Evolutionary conservation across 1,140 invertebrate genomes (phyloP), one percentile per base, ranked within the genome.

Genomic region (Condylostylus longicornis): DNA sequence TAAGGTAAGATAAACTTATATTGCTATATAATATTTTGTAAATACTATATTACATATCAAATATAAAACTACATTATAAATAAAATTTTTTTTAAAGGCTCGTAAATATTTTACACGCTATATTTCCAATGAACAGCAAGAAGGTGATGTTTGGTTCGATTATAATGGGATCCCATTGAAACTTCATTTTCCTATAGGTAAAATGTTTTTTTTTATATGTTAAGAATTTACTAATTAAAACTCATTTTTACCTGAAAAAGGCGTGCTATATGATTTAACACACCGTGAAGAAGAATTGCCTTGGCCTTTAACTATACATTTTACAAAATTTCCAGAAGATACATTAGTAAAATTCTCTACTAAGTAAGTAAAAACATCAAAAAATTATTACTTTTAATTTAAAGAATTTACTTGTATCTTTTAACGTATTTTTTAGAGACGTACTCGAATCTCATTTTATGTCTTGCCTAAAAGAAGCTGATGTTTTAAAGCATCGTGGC

Each of bases 391-490:
- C 17, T 9, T 18, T 15, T 9, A 40, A 7, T 13, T 14, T 31
- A 3, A 21, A 38, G 14, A 38, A 33, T n/a, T 33, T 17, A 25
- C 14, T 40, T 27, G 15, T 10, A 17, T 33, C 15, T 4, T 21
- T 33, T 13, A 28, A 3, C 2, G 10, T 13, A 7, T 44, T 37
- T 71, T 70, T n/a, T 49, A 93, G 86, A 58, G 88, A 96, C 53
- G 71, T 79, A 9, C 76, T 98, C 7, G 89, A 96, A 64, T 77
- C 89, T 4, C 77, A 90, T 58, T 98, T 93, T 58, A 81, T 98
- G 72, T 83, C 89, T 12, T 84, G 82, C 40, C 67, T 99, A 7
- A 99, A 99, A 66, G 94, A 99, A 70, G 93, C 95, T 2, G 94
- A 98, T 69, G 81, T 88, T 4, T 61, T 98, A 1, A 99, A 99